phyloP scores from a whole-genome alignment of 2,888 invertebrate genomes.

The Phrixothrix hirtus region DNA sequence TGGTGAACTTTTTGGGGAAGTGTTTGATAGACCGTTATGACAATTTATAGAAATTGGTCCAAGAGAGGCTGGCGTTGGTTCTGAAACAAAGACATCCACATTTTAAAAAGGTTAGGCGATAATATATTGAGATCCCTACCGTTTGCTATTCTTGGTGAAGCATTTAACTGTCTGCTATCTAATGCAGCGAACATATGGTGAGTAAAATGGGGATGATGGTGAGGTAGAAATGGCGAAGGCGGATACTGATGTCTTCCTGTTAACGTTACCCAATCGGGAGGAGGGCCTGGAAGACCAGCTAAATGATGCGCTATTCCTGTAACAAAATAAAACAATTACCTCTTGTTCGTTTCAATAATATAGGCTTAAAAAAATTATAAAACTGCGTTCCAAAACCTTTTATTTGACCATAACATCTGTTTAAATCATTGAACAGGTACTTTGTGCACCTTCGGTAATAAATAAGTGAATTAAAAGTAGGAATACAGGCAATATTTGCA shows the following conservation, averaged over 20 bases:
- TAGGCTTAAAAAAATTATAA: too few relatives aligned
- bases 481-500: too few relatives aligned
- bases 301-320: slow-evolving; percentile 78
- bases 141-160: slow-evolving; percentile 59
- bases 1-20: slow-evolving; percentile 69
- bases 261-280: slow-evolving; percentile 63
- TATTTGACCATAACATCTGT: too few relatives aligned
- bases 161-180: slow-evolving; percentile 60
- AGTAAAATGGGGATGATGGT: slow-evolving; percentile 60
- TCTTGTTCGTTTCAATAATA: not conserved
- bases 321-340: too few relatives aligned
- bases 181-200: slow-evolving; percentile 55
- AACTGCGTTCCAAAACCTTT: too few relatives aligned
- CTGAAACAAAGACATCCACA: slow-evolving; percentile 42
- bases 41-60: slow-evolving; percentile 57
- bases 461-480: too few relatives aligned
- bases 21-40: slow-evolving; percentile 69
- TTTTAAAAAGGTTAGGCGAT: too few relatives aligned
- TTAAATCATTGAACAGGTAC: too few relatives aligned
- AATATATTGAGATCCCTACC: too few relatives aligned
- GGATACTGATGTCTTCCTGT: slow-evolving; percentile 58
- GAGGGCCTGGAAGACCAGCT: slow-evolving; percentile 70
- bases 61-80: slow-evolving; percentile 52
- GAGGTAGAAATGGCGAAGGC: slow-evolving; percentile 59
- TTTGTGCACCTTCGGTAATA: too few relatives aligned